Evolutionary conservation across 2,888 invertebrate genomes (phyloP), one percentile per base, ranked within the genome.

Genomic region (Neoscelio sp.): DNA sequence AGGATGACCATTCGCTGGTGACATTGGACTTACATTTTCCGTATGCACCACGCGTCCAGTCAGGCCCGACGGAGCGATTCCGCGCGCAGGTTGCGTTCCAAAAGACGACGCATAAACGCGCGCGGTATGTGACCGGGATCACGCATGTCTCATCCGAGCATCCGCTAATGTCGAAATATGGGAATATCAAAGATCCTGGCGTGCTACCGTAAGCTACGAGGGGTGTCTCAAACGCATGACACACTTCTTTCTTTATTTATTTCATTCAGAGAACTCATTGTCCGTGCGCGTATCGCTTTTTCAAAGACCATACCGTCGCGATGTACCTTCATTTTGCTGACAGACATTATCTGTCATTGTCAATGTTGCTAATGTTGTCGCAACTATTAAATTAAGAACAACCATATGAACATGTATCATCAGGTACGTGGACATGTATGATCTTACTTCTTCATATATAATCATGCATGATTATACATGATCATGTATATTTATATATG

Each of bases 1-100:
- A n/a, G 80, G 77, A 70, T 56, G 70, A 70, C 42, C 67, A 78
- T 73, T 80, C 64, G 62, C 28, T 68, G 64, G 80, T 86, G 88
- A 87, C 88, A 88, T 88, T 88, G 88, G 85, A 82, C 80, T 78
- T 46, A 60, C 62, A 82, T 87, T 87, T 88, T 87, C 82, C 85
- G 86, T 86, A 88, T 87, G 85, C 88, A 79, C 26, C 74, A 76
- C 82, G 84, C 86, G 87, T 86, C 52, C 56, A 23, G 46, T 54
- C 67, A 68, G 76, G 40, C 76, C 48, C 77, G 80, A 74, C 62
- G 52, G 67, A 62, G 38, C 67, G 48, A 75, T 76, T 78, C 79
- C 50, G 38, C 6, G 18, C 40, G 60, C 46, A 28, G 46, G 40
- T 42, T 54, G 60, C 40, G 35, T 46, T 71, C 67, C 35, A 13